Conservation (phyloP, 2,888 invertebrate genomes). For the Orthosia incerta region DNA sequence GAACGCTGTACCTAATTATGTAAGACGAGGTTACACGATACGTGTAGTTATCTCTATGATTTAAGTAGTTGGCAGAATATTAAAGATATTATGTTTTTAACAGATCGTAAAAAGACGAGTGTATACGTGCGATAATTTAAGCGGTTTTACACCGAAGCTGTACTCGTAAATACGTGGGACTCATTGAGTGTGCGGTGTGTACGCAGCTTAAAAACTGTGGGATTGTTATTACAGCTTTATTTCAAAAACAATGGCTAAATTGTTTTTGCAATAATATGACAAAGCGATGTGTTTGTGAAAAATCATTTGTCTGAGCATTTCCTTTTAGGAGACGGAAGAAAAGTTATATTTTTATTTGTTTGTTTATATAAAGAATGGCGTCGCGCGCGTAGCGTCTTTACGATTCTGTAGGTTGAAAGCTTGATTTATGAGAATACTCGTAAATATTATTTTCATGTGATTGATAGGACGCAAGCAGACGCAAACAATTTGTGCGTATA, state of each 20-base stretch:
- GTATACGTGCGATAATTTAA: constrained; percentile 64
- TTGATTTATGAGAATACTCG: constrained; percentile 30
- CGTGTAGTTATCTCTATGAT: constrained; percentile 56
- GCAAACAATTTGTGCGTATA: constrained; percentile 24
- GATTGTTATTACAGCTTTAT: constrained; percentile 44
- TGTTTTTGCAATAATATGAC: constrained; percentile 41
- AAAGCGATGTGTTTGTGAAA: constrained; percentile 37
- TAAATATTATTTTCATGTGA: constrained; percentile 46
- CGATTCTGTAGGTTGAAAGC: constrained; percentile 33
- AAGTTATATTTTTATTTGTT: constrained; percentile 39
- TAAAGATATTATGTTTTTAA: constrained; percentile 71
- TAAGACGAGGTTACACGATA: constrained; percentile 57
- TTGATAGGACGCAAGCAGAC: constrained; percentile 25
- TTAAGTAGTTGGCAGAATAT: constrained; percentile 62
- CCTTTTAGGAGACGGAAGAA: constrained; percentile 40
- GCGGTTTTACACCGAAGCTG: constrained; percentile 51
- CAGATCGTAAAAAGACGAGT: constrained; percentile 72
- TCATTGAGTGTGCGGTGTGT: constrained; percentile 58
- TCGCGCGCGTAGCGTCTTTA: constrained; percentile 22
- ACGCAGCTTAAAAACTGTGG: constrained; percentile 35
- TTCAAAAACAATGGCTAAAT: constrained; percentile 48
- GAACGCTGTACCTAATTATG: constrained; percentile 44
- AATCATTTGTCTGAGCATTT: constrained; percentile 48
- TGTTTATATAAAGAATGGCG: constrained; percentile 40
- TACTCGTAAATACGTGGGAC: constrained; percentile 62